Evolutionary conservation across 2,797 vertebrate genomes (phyloP), one percentile per base, ranked within the genome.

Genomic region (Protonibea diacanthus): DNA sequence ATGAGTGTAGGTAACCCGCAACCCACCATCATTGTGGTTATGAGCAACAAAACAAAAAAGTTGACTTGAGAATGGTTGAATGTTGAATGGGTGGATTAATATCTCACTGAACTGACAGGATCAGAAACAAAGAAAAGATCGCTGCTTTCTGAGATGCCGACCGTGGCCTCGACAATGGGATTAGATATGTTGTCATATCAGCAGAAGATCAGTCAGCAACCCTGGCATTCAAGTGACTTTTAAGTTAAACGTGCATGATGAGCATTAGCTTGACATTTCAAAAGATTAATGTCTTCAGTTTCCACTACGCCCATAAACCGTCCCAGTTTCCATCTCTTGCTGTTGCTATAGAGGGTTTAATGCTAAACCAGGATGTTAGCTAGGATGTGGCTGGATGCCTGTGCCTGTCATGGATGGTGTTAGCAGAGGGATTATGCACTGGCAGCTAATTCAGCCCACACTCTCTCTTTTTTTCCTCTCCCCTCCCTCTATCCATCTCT

Each of bases 321-420:
- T 42, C 14, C 20, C 17, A 3, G 18, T 49, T 17, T 60, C 15
- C 10, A 73, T 66, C 5, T 27, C 62, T 45, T 44, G 10, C 23
- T 62, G 48, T 44, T 70, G 29, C 11, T 64, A 0, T 14, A n/a
- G 12, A 44, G 11, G 40, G 9, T 29, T 61, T 47, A 52, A 11
- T 62, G 40, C 47, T 59, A 13, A 48, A 73, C 27, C 72, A 84
- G 70, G 78, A 74, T 81, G 56, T 55, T n/a, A 49, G 4, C n/a
- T 12, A 59, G 62, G 76, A 66, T 73, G 42, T 64, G 29, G 7
- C 17, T 27, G 45, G 21, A 8, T 27, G 21, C 53, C 27, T 66
- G 56, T 58, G 14, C 3, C 6, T 42, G 49, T 64, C 33, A 52
- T 21, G 20, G 15, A 12, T 59, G 58, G 15, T 53, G 57, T 65